Percentiles rank a stretch among this genome's conserved stretches.
These are phyloP conservation scores for Drosophila tsacasi DNA, from an alignment of 1,140 invertebrate species.

Conservation along the genomic window DNA sequence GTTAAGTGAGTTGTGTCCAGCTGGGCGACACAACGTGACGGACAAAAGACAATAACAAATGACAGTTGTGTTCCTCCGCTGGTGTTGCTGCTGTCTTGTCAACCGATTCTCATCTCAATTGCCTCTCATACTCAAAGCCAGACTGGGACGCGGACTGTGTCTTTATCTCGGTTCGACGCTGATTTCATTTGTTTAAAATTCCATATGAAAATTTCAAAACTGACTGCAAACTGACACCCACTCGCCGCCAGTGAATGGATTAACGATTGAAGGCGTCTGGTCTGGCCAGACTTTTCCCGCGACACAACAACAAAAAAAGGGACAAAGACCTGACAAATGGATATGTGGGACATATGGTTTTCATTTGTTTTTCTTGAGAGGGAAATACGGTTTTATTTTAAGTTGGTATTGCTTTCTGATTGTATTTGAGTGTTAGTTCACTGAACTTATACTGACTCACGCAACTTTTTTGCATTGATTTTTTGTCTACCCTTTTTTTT, in stretches of 20 bases:
- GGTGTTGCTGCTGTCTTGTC: conserved; percentile 36
- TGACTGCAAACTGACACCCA: conserved; percentile 42
- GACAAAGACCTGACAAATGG: conserved; percentile 27
- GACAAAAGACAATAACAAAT: conserved; percentile 68
- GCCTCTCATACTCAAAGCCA: conserved; percentile 8
- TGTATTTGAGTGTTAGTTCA: conserved; percentile 11
- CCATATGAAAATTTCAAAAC: conserved; percentile 31
- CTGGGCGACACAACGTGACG: conserved; percentile 33
- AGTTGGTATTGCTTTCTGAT: conserved; percentile 1
- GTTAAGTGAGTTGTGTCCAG: conserved; percentile 29
- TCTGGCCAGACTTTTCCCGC: conserved; percentile 33
- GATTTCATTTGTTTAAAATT: conserved; percentile 55
- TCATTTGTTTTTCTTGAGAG: conserved; percentile 17
- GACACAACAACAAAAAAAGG: conserved; percentile 14
- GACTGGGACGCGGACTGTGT: conserved; percentile 22
- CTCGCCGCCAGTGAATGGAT: conserved; percentile 25
- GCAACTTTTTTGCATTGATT: conserved; percentile 17
- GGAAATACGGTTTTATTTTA: conserved; percentile 3
- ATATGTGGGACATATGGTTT: conserved; percentile 15
- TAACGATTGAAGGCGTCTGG: conserved; percentile 39
- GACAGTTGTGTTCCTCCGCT: conserved; percentile 55
- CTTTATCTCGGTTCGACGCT: conserved; percentile 24
- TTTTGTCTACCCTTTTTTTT: conserved; percentile 6
- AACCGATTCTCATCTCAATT: conserved; percentile 60
- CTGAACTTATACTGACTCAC: conserved; percentile 39